Evolutionary conservation across 2,113 vertebrate species (phyloP), one percentile per base, ranked within the genome.

Genomic region (Vanacampus margaritifer): DNA sequence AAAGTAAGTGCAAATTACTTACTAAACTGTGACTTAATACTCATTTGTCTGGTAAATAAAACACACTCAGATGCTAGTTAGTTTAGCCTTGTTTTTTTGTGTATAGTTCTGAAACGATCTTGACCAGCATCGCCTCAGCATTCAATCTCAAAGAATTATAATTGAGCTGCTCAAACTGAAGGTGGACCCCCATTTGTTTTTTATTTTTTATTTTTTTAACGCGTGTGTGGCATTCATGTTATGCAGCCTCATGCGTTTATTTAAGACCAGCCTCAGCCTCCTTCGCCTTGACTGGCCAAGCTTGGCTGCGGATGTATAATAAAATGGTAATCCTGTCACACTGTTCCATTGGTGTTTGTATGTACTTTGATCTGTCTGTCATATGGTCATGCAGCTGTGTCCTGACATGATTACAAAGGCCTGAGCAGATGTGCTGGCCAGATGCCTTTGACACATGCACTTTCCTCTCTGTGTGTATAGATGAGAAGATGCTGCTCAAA

Each of bases 371-470:
- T 84, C 77, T 54, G 14, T 57, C 58, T 45, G 41, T 84, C 85
- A 78, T 86, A 83, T 85, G 85, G 76, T 74, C 35, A 2, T 72
- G 68, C 83, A 88, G 79, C 86, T 88, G 88, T 84, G 76, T 37
- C 7, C 79, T 79, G 76, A 81, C 64, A 65, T 64, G 79, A 88
- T 80, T 76, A 85, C 84, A 89, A 86, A 87, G 76, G 79, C 76
- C 56, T 59, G 53, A 28, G 75, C 85, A 89, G 88, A 89, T 86
- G 85, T 88, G 76, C 46, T 41, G 65, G 35, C 79, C 80, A 86
- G 78, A 79, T 89, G 86, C 72, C 73, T 61, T 11, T 82, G 69
- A 69, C 75, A 78, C 54, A 73, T 69, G 21, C 32, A 67, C 7
- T 72, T 75, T 41, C 28, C 7, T 32, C 17, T 65, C 21, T 64